Base-by-base conservation (phyloP, 2,113 vertebrate genomes). In the Helogale parvula region DNA sequence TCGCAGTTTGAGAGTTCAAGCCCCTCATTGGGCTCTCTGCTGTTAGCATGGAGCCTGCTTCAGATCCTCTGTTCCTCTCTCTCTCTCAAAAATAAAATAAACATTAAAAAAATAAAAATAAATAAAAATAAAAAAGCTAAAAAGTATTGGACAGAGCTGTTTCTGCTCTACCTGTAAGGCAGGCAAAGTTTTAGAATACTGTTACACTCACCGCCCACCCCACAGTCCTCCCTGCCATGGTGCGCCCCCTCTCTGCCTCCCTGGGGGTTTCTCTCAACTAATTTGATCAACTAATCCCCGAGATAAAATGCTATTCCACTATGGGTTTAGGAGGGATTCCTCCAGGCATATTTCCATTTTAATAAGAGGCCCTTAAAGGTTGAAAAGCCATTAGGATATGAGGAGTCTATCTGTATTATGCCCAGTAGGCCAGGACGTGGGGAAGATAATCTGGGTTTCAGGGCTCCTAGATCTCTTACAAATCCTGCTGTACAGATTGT, bases 311-410 rank as follows among this genome's bases (percentile, higher is more conserved):
- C 74, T 72, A 91, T 83, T 23, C 63, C 33, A 19, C 21, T 60
- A 10, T 54, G 14, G 45, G 38, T 23, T 90, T 80, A 97, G 69
- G 41, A 81, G 38, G 63, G 77, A 96, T 93, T 91, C 63, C 80
- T 94, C n/a, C 4, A 19, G 86, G 38, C 15, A 31, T 41, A 91
- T 93, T 97, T 90, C 63, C 82, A 97, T 94, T 93, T 96, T 96
- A 90, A 93, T 83, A 72, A 79, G 33, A 86, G 60, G 50, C 41
- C 63, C 63, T 97, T 88, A 69, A 82, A 83, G 81, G 35, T 14
- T 23, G 25, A 66, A 96, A 77, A 87, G 16, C 35, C 31, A 10
- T 45, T 38, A 66, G 47, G 66, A 83, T 77, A 69, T 29, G 10
- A 65, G 25, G 16, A 60, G 35, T 93, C 63, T 66, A 60, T 82